These are phyloP conservation scores for Eristalinus sepulchralis DNA, from an alignment of 2,888 invertebrate species.

Conservation along the genomic window DNA sequence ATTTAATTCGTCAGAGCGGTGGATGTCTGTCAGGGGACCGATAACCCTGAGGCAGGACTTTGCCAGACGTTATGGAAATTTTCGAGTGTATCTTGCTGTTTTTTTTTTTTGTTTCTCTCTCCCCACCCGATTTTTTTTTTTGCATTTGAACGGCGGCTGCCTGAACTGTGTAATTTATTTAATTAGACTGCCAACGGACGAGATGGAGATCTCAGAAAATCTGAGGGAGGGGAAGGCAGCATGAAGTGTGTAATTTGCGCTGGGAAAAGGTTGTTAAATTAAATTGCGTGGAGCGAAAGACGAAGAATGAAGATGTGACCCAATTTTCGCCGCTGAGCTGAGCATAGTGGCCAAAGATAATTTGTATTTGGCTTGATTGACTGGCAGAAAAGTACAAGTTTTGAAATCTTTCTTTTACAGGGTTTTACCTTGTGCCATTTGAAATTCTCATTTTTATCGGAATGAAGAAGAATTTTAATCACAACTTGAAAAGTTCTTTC, in stretches of 20 bases:
- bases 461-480: too few relatives aligned
- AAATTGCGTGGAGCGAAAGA: not conserved
- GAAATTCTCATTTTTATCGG: too few relatives aligned
- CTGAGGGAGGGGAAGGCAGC: not conserved
- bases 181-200: conserved; percentile 15
- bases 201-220: not conserved
- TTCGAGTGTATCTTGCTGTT: conserved; percentile 1
- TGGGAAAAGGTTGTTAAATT: not conserved
- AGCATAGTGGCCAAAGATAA: not conserved
- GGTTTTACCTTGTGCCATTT: too few relatives aligned
- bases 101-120: not conserved
- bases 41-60: not conserved
- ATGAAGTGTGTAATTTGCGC: not conserved
- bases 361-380: not conserved
- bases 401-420: too few relatives aligned
- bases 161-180: conserved; percentile 19
- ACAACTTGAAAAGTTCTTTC: too few relatives aligned
- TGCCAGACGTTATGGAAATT: conserved; percentile 7
- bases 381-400: too few relatives aligned
- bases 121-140: not conserved
- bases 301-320: not conserved
- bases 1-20: not conserved
- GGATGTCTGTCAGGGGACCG: conserved; percentile 9
- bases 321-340: not conserved
- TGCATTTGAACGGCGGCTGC: not conserved